Percentiles rank a stretch among this genome's conserved stretches.
phyloP scores from a whole-genome alignment of 2,888 invertebrate species.

The Dasypolia templi region DNA sequence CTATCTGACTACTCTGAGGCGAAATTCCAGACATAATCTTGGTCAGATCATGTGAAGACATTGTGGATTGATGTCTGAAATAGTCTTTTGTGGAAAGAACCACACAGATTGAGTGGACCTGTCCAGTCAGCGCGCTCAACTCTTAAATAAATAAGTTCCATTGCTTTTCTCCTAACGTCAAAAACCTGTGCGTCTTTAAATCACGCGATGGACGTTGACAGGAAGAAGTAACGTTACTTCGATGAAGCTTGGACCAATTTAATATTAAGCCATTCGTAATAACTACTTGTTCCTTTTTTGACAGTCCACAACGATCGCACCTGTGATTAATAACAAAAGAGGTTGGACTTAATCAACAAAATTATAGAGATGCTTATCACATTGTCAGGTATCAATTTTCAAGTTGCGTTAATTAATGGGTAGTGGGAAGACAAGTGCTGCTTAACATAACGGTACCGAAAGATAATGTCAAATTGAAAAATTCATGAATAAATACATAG shows the following conservation, averaged over 20 bases:
- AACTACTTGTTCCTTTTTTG: slow-evolving; percentile 25
- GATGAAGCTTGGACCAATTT: not conserved
- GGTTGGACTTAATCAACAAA: slow-evolving; percentile 30
- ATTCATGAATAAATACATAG: slow-evolving; percentile 29
- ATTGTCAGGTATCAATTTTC: slow-evolving; percentile 61
- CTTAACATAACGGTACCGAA: slow-evolving; percentile 36
- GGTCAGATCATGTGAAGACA: too few species aligned
- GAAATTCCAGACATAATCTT: too few species aligned
- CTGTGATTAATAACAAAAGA: slow-evolving; percentile 47
- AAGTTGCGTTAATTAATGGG: slow-evolving; percentile 41
- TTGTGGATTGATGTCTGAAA: too few species aligned
- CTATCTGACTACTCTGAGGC: too few species aligned
- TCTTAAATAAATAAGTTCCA: too few species aligned
- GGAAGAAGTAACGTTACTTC: not conserved
- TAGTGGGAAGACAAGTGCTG: slow-evolving; percentile 20
- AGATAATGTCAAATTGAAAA: slow-evolving; percentile 51
- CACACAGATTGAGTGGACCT: too few species aligned
- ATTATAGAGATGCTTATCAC: slow-evolving; percentile 51
- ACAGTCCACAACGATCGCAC: not conserved
- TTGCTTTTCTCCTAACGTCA: not conserved
- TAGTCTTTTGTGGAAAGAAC: too few species aligned
- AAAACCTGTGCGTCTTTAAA: not conserved
- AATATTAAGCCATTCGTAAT: not conserved
- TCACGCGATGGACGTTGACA: too few species aligned
- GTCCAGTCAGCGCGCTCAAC: too few species aligned